These are phyloP conservation scores for Gymnosoma rotundatum DNA, from an alignment of 2,888 invertebrate species.

Conservation along the genomic window DNA sequence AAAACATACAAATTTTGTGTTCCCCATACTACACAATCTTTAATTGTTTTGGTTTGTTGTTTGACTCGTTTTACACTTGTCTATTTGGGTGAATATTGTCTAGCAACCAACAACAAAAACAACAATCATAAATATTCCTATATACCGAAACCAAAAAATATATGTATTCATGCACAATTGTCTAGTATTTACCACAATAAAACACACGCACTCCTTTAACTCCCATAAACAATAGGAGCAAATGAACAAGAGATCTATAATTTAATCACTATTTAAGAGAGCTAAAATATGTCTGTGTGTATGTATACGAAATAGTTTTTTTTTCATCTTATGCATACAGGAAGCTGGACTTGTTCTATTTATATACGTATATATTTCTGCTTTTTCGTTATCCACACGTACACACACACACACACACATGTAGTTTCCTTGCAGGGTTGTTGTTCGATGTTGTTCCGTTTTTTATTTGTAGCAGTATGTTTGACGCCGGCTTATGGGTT, in stretches of 20 bases:
- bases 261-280: constrained; percentile 33
- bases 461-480: constrained; percentile 25
- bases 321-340: background rate
- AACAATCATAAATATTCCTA: background rate
- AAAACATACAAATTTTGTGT: no score
- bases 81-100: constrained; percentile 8
- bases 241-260: constrained; percentile 24
- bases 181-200: constrained; percentile 4
- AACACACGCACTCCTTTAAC: background rate
- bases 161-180: background rate
- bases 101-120: background rate
- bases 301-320: no score
- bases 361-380: background rate
- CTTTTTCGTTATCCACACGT: background rate
- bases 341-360: constrained; percentile 49
- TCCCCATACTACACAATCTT: background rate
- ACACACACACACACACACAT: background rate
- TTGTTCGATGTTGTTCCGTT: background rate
- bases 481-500: constrained; percentile 48
- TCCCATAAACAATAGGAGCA: background rate
- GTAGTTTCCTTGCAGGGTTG: background rate
- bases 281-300: background rate
- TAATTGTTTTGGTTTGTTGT: background rate
- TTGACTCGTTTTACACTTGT: constrained; percentile 29
- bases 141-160: background rate